A percentile compares a stretch with the other conserved stretches of the same genome.
These are phyloP conservation scores for Bicyclus anynana DNA, from an alignment of 1,140 invertebrate species.

Conservation along the genomic window DNA sequence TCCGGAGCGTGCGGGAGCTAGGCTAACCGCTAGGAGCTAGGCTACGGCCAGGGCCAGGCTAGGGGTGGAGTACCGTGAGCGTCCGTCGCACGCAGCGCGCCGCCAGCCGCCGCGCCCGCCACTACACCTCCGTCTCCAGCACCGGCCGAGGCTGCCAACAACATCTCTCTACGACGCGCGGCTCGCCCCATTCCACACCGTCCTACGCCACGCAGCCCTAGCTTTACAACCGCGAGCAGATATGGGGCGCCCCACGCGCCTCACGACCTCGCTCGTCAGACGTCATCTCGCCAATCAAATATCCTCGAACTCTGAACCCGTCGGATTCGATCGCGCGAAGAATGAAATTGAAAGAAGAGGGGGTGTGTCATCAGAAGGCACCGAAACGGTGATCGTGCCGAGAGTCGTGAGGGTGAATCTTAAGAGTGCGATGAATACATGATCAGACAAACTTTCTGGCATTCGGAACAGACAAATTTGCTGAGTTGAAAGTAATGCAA, in stretches of 20 bases:
- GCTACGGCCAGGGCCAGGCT: constrained; percentile 23
- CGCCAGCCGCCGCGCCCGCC: constrained; percentile 59
- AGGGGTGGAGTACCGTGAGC: constrained; percentile 62
- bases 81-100: constrained; percentile 51
- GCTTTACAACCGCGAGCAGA: constrained; percentile 53
- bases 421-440: background rate
- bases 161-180: constrained; percentile 68
- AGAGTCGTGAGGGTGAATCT: background rate
- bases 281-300: constrained; percentile 16
- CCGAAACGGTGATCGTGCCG: background rate
- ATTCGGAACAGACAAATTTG: background rate
- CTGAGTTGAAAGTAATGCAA: background rate
- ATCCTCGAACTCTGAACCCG: constrained; percentile 4
- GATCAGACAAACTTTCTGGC: background rate
- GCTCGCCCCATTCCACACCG: constrained; percentile 70
- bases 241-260: constrained; percentile 45
- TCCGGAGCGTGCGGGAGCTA: constrained; percentile 27
- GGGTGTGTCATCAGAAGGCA: background rate
- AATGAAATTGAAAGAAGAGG: background rate
- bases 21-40: constrained; percentile 23
- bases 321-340: background rate
- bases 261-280: constrained; percentile 18
- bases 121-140: constrained; percentile 77
- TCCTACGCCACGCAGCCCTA: constrained; percentile 64
- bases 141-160: constrained; percentile 72